Evolutionary conservation across 2,797 vertebrate species (phyloP).

Genomic region (Numenius phaeopus): DNA sequence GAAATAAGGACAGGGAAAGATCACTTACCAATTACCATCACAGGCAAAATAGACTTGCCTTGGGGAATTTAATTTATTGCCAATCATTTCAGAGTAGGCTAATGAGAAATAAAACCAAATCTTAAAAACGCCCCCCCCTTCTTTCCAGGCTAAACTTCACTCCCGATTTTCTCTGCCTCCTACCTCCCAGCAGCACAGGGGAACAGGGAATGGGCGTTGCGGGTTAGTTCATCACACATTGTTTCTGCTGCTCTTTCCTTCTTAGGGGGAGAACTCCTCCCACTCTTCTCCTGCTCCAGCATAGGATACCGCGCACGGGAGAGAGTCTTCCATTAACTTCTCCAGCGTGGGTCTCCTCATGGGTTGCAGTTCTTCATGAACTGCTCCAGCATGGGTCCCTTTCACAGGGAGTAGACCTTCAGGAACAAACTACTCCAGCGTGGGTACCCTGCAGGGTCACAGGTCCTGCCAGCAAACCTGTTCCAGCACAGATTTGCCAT

Average conservation of each 20-base stretch:
- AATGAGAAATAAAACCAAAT: neutral
- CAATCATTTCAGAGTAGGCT: neutral
- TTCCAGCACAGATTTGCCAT: neutral
- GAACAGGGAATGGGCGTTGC: neutral
- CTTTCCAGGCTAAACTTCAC: neutral
- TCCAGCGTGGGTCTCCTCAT: neutral
- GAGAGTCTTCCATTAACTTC: neutral
- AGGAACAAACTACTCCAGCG: neutral
- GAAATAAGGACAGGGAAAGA: neutral
- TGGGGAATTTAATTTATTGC: neutral
- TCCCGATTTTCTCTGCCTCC: neutral
- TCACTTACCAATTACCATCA: neutral
- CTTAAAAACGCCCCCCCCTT: neutral
- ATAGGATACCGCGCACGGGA: neutral
- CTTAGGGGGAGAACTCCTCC: neutral
- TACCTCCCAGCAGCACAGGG: neutral
- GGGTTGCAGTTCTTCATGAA: neutral
- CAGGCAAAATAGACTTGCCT: neutral
- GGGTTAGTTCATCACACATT: neutral
- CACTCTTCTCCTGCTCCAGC: neutral
- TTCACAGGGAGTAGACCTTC: neutral
- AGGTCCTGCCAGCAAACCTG: neutral
- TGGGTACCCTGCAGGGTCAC: neutral
- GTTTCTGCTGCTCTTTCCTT: neutral
- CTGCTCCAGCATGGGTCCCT: neutral